Evolutionary conservation across 30 jellyfish, hydroid and myxozoan genomes (phyloP).

Genomic region (Catostylus mosaicus): DNA sequence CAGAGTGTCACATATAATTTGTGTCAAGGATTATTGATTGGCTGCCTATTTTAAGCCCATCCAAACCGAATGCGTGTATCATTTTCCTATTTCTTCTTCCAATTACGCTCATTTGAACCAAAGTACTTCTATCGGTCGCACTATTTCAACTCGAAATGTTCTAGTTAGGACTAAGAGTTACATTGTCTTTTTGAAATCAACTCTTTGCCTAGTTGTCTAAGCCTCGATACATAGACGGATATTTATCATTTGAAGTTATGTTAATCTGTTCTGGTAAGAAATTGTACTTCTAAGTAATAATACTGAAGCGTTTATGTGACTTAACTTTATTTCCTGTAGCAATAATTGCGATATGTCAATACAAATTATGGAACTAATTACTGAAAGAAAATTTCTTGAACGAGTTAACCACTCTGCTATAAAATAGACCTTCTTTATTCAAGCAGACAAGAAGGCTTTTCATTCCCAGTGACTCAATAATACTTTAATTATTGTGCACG

Average conservation of each 20-base stretch:
- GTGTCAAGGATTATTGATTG: no score
- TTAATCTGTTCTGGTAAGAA: background rate
- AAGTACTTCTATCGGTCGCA: no score
- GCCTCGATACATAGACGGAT: slow-evolving; percentile 8
- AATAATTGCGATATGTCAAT: background rate
- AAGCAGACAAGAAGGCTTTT: slow-evolving; percentile 6
- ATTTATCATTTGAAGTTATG: background rate
- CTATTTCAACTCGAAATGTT: no score
- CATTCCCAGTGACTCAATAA: background rate
- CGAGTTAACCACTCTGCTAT: slow-evolving; percentile 1
- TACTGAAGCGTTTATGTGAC: background rate
- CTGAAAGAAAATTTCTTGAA: background rate
- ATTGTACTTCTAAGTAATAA: background rate
- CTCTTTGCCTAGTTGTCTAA: background rate
- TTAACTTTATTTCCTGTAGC: slow-evolving; percentile 15
- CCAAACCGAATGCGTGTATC: no score
- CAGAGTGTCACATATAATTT: no score
- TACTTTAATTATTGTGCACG: no score
- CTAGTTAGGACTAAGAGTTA: no score
- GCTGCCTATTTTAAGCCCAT: no score
- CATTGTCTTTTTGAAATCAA: no score
- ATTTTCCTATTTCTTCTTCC: no score
- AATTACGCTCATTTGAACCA: no score
- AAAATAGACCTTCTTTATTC: background rate
- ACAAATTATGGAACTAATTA: background rate